Evolutionary conservation across 1,140 invertebrate genomes (phyloP), one percentile per base, ranked within the genome.

Genomic region (Anastrepha ludens): DNA sequence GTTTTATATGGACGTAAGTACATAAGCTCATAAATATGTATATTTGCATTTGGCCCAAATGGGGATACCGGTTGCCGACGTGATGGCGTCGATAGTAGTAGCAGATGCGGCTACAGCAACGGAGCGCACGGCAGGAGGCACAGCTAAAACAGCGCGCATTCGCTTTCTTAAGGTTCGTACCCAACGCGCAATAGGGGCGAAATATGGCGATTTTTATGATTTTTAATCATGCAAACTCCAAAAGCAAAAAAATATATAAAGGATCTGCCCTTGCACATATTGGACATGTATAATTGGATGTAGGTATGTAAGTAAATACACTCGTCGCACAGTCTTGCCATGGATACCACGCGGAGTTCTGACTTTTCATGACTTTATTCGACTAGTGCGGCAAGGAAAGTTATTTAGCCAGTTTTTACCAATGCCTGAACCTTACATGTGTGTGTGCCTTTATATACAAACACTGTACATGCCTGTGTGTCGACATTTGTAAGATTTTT

Each of bases 161-260:
- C 29, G 47, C 5, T 2, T 81, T 81, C 41, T 81, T 55, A 29
- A 55, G n/a, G 74, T 29, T 81, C 74, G 3, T 29, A 29, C 11
- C 3, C 41, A 55, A 55, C 47, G n/a, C 47, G 41, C 74, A 55
- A 47, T 47, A 81, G 74, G n/a, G 5, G 41, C 15, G 17, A 58
- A 81, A 81, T 29, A 81, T 81, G 74, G 74, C 50, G 74, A 4
- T 50, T 81, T 78, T 78, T 81, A 55, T 81, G 74, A 81, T 55
- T 81, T 81, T 55, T 17, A 55, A 58, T 8, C 74, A 81, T 55
- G 74, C 74, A 58, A 81, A 55, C 5, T 9, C 2, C 47, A 3
- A 81, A 55, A 55, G 9, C 47, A 29, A 81, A 20, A 58, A 81
- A 55, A 47, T 47, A 17, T 3, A 74, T 17, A 74, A 74, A 47